Conservation (phyloP, 2,113 vertebrate species). For the Pangasianodon gigas region DNA sequence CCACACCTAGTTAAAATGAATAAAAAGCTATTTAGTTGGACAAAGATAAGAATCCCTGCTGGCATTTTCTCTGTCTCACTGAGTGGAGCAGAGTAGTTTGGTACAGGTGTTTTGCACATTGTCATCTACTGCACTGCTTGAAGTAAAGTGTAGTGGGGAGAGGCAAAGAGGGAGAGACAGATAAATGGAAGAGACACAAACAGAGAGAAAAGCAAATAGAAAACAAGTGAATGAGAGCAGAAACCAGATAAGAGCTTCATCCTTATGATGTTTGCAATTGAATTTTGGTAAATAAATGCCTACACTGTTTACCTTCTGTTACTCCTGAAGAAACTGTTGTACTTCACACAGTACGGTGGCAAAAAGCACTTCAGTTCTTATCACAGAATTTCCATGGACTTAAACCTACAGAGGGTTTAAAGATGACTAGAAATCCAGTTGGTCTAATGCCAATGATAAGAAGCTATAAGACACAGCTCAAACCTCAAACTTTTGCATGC, state of each 20-base stretch:
- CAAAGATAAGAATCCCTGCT: constrained; percentile 30
- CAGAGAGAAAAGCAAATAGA: not conserved
- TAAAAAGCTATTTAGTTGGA: constrained; percentile 39
- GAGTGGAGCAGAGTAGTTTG: constrained; percentile 2
- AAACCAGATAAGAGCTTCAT: not conserved
- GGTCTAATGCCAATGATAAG: constrained; percentile 7
- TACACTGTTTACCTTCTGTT: not conserved
- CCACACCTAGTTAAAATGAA: constrained; percentile 22
- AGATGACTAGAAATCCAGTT: not conserved
- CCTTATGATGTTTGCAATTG: constrained; percentile 4
- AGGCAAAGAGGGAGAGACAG: not conserved
- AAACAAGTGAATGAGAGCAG: not conserved
- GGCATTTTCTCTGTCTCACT: constrained; percentile 15
- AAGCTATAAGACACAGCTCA: not conserved
- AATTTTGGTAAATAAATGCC: not conserved
- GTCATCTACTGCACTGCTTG: constrained; percentile 3
- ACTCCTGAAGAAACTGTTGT: constrained; percentile 1
- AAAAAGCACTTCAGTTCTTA: constrained; percentile 9
- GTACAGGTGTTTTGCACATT: constrained; percentile 2
- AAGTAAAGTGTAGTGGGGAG: not conserved
- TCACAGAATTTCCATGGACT: constrained; percentile 14
- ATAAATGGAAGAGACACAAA: not conserved
- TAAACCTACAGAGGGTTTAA: not conserved
- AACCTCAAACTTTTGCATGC: not conserved
- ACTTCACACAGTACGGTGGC: constrained; percentile 7